Conservation (phyloP, 1,140 invertebrate species). For the Aleiodes sp. region DNA sequence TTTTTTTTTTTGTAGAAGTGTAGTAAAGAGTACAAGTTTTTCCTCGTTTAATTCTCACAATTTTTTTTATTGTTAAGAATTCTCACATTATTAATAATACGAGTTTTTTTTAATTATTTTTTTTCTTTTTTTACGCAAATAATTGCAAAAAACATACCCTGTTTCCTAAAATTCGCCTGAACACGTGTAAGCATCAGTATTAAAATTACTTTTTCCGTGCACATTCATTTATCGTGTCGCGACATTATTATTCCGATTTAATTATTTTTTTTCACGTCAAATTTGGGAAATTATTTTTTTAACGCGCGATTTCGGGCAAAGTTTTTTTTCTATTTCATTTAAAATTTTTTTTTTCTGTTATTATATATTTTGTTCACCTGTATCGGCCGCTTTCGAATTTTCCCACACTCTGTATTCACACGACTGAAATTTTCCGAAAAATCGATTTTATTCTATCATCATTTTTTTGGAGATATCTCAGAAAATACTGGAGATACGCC, state of each 20-base stretch:
- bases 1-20: not conserved
- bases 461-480: no score
- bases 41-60: not conserved
- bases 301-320: constrained; percentile 44
- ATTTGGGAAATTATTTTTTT: constrained; percentile 39
- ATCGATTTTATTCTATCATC: no score
- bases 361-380: constrained; percentile 14
- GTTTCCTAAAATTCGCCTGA: constrained; percentile 63
- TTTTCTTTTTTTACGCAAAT: constrained; percentile 59
- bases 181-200: constrained; percentile 19
- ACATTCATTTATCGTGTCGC: constrained; percentile 39
- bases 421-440: no score
- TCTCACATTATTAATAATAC: constrained; percentile 10
- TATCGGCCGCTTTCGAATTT: constrained; percentile 8
- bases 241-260: constrained; percentile 53
- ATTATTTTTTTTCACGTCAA: constrained; percentile 46
- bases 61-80: not conserved
- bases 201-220: constrained; percentile 13
- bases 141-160: constrained; percentile 66
- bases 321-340: constrained; percentile 37
- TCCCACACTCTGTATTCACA: not conserved
- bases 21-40: constrained; percentile 17
- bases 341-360: not conserved
- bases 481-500: no score
- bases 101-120: constrained; percentile 42